Evolutionary conservation across 2,113 vertebrate species (phyloP).

Genomic region (Ploceus nigricollis): DNA sequence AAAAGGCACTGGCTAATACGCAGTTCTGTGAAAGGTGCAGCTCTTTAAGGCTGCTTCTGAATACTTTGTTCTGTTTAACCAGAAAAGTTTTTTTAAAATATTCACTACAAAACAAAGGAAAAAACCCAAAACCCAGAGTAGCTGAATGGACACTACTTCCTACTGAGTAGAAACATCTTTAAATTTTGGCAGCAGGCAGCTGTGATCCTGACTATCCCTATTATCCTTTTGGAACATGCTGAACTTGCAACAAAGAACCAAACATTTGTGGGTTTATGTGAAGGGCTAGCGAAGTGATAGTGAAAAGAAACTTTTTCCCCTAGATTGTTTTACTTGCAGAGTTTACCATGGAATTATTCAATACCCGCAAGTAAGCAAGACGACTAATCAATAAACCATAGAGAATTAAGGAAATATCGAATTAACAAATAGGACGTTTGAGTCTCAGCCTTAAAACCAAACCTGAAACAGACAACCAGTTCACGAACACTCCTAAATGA

Average conservation of each 20-base stretch:
- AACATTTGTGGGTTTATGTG: neutral
- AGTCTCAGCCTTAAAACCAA: neutral
- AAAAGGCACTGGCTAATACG: neutral
- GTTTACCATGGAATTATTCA: neutral
- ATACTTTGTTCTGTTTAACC: neutral
- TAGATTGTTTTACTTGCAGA: neutral
- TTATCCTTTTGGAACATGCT: neutral
- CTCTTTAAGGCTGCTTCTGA: neutral
- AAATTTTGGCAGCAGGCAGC: neutral
- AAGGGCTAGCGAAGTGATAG: neutral
- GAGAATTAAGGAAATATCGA: neutral
- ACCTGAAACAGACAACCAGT: neutral
- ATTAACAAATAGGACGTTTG: neutral
- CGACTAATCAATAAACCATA: neutral
- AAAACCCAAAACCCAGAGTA: neutral
- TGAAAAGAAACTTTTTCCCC: rapidly evolving
- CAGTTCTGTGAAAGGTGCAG: neutral
- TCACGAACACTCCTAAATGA: neutral
- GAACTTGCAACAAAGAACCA: neutral
- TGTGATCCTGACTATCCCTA: neutral
- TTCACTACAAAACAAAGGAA: neutral
- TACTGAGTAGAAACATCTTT: neutral
- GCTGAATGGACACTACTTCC: neutral
- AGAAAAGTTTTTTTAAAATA: neutral
- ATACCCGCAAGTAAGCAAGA: neutral